phyloP scores from a whole-genome alignment of 2,888 invertebrate genomes.

The Strigamia transsilvanica region DNA sequence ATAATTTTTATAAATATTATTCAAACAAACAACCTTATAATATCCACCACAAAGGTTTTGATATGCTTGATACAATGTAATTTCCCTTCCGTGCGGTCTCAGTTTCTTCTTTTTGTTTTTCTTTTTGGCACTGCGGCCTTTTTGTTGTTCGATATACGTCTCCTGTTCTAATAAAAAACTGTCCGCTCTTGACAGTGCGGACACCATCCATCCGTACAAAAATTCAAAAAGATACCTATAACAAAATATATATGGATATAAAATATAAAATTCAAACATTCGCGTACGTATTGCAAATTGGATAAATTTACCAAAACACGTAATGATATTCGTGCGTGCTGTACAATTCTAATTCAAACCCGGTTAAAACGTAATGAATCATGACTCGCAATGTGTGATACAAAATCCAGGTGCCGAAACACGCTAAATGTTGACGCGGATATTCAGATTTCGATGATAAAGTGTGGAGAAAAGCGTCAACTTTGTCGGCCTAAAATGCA shows the following conservation, averaged over 20 bases:
- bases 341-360: slow-evolving; percentile 94
- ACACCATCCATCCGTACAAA: slow-evolving; percentile 91
- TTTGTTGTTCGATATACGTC: slow-evolving; percentile 65
- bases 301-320: slow-evolving; percentile 80
- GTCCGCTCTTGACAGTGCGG: slow-evolving; percentile 88
- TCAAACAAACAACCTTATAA: slow-evolving; percentile 76
- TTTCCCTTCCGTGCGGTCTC: slow-evolving; percentile 81
- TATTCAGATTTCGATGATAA: slow-evolving; percentile 75
- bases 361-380: slow-evolving; percentile 91
- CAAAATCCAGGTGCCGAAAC: slow-evolving; percentile 93
- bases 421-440: slow-evolving; percentile 78
- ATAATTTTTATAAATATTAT: not conserved
- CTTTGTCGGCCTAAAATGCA: slow-evolving; percentile 79
- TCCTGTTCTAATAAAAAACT: slow-evolving; percentile 82
- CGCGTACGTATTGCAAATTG: too few relatives aligned
- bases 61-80: slow-evolving; percentile 87
- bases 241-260: not conserved
- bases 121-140: slow-evolving; percentile 62
- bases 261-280: slow-evolving; percentile 15
- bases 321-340: slow-evolving; percentile 96
- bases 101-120: slow-evolving; percentile 72
- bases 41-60: slow-evolving; percentile 95
- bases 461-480: slow-evolving; percentile 82
- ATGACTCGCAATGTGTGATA: slow-evolving; percentile 92
- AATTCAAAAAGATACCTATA: slow-evolving; percentile 90